These are phyloP conservation scores for Drosophila paranaensis DNA, from an alignment of 2,888 invertebrate genomes.

Conservation along the genomic window DNA sequence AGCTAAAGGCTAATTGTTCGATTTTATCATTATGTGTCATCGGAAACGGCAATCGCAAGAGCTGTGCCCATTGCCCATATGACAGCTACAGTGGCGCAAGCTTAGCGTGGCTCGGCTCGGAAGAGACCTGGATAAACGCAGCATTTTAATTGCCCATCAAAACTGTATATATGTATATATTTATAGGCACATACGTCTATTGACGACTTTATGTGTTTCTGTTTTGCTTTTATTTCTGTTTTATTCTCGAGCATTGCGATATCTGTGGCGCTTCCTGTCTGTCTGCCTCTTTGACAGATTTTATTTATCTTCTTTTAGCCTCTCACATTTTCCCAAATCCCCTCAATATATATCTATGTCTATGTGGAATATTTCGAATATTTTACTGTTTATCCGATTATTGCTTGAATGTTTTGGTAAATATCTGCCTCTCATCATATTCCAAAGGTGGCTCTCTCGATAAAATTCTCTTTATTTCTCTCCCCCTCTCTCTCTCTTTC, in stretches of 20 bases:
- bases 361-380: not conserved
- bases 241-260: slow-evolving; percentile 1
- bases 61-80: slow-evolving; percentile 9
- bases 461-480: too few species aligned
- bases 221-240: not conserved
- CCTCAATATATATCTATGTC: not conserved
- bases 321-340: not conserved
- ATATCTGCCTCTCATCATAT: not conserved
- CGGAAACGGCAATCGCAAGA: slow-evolving; percentile 21
- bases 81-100: not conserved
- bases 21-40: slow-evolving; percentile 67
- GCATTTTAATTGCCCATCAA: slow-evolving; percentile 7
- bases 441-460: too few species aligned
- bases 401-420: not conserved
- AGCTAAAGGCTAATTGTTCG: slow-evolving; percentile 39
- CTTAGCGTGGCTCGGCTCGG: not conserved
- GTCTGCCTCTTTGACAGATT: not conserved
- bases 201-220: not conserved
- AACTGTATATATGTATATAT: not conserved
- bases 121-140: not conserved
- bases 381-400: not conserved
- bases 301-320: not conserved
- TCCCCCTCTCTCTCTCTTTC: too few species aligned
- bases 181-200: not conserved
- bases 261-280: slow-evolving; percentile 7